Evolutionary conservation across 2,888 invertebrate species (phyloP).

Genomic region (Tipula confusa): DNA sequence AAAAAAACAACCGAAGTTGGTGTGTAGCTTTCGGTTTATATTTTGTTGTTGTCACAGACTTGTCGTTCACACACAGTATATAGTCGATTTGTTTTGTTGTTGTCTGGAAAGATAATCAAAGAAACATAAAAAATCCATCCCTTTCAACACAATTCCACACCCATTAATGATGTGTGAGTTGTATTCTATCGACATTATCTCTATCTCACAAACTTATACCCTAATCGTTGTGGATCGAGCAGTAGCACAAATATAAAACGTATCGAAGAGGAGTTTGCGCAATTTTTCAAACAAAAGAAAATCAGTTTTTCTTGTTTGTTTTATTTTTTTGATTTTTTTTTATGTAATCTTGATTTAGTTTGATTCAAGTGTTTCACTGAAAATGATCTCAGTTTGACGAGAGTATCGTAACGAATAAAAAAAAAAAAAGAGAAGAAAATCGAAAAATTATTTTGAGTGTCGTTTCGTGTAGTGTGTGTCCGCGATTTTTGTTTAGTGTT

Average conservation of each 20-base stretch:
- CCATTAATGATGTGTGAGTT: background rate
- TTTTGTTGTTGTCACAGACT: background rate
- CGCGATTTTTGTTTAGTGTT: background rate
- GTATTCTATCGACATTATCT: background rate
- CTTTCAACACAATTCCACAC: conserved; percentile 5
- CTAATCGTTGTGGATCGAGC: background rate
- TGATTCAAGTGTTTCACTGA: conserved; percentile 28
- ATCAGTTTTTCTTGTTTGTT: background rate
- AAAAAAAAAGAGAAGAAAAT: too few relatives aligned
- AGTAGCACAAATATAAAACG: background rate
- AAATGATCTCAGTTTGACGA: background rate
- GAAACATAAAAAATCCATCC: conserved; percentile 27
- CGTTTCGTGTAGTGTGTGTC: background rate
- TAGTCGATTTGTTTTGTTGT: background rate
- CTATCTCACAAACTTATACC: background rate
- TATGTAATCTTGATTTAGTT: conserved; percentile 29
- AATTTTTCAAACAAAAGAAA: conserved; percentile 3
- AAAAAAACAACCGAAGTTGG: background rate
- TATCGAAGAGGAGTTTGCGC: background rate
- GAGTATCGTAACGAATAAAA: background rate
- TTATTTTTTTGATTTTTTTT: conserved; percentile 20
- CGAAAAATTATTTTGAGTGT: too few relatives aligned
- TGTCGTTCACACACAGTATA: background rate
- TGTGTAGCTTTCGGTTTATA: background rate
- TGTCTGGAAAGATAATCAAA: conserved; percentile 30